A percentile compares a stretch with the other conserved stretches of the same genome.
These are phyloP conservation scores for Malurus leucopterus DNA, from an alignment of 2,797 vertebrate genomes.

Conservation along the genomic window DNA sequence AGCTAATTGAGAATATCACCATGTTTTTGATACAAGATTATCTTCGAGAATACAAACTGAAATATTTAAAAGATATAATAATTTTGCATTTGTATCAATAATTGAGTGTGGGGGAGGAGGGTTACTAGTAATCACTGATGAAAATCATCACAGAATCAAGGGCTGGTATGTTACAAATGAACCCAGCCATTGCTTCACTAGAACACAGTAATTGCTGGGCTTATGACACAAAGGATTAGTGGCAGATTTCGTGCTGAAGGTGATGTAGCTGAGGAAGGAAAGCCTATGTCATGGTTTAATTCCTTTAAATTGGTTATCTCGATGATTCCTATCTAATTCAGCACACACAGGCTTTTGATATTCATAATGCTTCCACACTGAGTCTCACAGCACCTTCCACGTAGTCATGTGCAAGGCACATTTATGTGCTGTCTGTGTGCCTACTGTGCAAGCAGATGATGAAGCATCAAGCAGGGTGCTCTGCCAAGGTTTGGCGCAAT, in stretches of 20 bases:
- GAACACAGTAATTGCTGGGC: background rate
- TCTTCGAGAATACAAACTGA: background rate
- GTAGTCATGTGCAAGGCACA: accelerated
- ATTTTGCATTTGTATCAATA: background rate
- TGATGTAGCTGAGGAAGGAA: background rate
- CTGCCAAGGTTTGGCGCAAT: background rate
- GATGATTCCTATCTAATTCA: background rate
- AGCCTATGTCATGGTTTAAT: background rate
- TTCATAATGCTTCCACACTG: background rate
- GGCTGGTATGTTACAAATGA: background rate
- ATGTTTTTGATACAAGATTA: background rate
- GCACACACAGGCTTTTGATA: background rate
- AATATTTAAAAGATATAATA: background rate
- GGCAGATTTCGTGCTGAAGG: background rate
- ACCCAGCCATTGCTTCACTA: background rate
- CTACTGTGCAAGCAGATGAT: background rate
- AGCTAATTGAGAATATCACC: background rate
- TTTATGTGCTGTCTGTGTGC: accelerated
- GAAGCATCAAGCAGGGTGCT: background rate
- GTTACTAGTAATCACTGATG: background rate
- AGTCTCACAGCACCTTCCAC: background rate
- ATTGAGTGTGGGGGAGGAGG: accelerated
- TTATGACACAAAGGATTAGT: background rate
- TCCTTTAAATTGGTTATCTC: background rate
- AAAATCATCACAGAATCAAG: background rate